phyloP scores from a whole-genome alignment of 2,888 invertebrate species.

The Adelphocoris suturalis region DNA sequence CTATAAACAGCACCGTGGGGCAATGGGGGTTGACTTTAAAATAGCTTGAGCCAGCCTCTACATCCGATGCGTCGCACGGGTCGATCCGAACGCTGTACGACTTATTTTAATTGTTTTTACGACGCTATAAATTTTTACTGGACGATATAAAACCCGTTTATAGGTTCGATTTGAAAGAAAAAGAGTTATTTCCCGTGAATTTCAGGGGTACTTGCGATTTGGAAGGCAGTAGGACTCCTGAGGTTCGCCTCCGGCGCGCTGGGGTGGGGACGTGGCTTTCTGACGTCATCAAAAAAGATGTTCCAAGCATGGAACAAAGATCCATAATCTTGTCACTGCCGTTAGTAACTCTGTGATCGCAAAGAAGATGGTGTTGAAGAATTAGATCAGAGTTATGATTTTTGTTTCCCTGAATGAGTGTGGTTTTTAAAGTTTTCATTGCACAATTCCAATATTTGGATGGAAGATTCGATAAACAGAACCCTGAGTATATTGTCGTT shows the following conservation, averaged over 20 bases:
- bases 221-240: constrained; percentile 26
- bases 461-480: too few species aligned
- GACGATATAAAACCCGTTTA: background rate
- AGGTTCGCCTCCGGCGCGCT: background rate
- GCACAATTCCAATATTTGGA: too few species aligned
- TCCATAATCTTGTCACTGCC: too few species aligned
- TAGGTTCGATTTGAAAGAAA: background rate
- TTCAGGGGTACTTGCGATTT: background rate
- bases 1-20: constrained; percentile 76
- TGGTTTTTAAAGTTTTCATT: too few species aligned
- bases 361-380: too few species aligned
- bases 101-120: background rate
- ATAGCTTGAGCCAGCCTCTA: constrained; percentile 66
- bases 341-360: too few species aligned
- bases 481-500: too few species aligned
- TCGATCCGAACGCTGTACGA: background rate
- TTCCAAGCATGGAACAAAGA: background rate
- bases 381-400: too few species aligned
- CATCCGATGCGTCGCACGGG: constrained; percentile 1
- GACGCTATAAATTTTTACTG: background rate
- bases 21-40: constrained; percentile 76
- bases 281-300: constrained; percentile 46
- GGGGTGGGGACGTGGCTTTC: constrained; percentile 13
- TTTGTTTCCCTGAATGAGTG: too few species aligned
- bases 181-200: background rate